Conservation (phyloP, 2,888 invertebrate genomes). For the Netelia inedita region DNA sequence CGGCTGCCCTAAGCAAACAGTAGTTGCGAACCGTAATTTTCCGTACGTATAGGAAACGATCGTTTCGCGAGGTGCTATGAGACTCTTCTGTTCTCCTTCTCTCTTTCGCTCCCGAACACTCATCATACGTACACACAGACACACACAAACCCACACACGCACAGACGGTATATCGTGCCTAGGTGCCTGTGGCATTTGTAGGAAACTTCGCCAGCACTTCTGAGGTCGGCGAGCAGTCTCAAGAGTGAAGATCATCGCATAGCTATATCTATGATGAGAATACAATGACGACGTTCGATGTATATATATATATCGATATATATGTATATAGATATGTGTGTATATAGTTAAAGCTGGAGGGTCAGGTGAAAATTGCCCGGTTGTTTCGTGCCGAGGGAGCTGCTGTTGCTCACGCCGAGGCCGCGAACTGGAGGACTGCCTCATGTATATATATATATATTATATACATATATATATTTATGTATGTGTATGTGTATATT, state of each 20-base stretch:
- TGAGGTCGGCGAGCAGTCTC: constrained; percentile 48
- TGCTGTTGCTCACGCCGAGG: constrained; percentile 65
- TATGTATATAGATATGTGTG: constrained; percentile 30
- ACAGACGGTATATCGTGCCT: too few relatives aligned
- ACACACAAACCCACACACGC: too few relatives aligned
- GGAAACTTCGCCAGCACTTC: constrained; percentile 18
- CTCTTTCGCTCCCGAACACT: background rate
- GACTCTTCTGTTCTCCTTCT: constrained; percentile 26
- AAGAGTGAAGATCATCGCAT: constrained; percentile 43
- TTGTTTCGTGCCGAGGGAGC: constrained; percentile 68
- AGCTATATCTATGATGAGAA: constrained; percentile 28
- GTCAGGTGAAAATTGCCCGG: constrained; percentile 79
- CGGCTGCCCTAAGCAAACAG: constrained; percentile 82
- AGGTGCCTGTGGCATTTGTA: background rate
- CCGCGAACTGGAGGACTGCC: constrained; percentile 37
- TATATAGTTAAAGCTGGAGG: constrained; percentile 69
- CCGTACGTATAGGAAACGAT: constrained; percentile 70
- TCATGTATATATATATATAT: background rate
- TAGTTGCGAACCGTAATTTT: constrained; percentile 77
- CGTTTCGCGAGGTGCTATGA: constrained; percentile 67
- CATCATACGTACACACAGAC: too few relatives aligned
- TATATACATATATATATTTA: background rate
- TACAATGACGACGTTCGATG: constrained; percentile 40
- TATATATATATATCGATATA: constrained; percentile 18
- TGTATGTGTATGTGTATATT: background rate